phyloP scores from a whole-genome alignment of 2,113 vertebrate species.

The Fulmarus glacialis region DNA sequence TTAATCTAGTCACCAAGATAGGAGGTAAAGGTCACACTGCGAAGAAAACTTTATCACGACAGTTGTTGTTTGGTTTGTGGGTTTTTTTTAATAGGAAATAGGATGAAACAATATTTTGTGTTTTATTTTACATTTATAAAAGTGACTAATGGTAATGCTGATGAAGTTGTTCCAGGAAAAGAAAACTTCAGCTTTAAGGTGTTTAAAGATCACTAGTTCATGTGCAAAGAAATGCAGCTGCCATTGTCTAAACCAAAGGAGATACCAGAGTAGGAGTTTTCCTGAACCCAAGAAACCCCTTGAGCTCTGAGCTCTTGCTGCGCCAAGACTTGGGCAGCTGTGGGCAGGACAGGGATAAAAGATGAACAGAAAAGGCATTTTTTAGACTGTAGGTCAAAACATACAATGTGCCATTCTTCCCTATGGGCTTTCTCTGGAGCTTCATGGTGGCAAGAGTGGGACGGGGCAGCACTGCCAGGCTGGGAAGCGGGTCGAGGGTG shows the following conservation, averaged over 20 bases:
- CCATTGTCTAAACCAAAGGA: neutral
- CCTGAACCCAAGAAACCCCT: neutral
- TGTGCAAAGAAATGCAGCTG: neutral
- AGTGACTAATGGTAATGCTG: neutral
- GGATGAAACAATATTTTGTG: neutral
- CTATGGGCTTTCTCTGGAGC: neutral
- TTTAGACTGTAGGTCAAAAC: neutral
- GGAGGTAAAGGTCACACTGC: neutral
- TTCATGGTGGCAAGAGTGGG: accelerated
- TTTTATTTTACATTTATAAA: neutral
- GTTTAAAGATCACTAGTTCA: neutral
- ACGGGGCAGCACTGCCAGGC: too few relatives aligned
- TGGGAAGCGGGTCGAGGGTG: accelerated
- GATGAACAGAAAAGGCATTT: neutral
- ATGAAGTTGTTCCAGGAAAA: neutral
- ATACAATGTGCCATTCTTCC: accelerated
- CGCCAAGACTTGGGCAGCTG: too few relatives aligned
- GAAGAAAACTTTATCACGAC: neutral
- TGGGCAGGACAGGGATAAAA: neutral
- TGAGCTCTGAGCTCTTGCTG: neutral
- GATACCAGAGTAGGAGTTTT: neutral
- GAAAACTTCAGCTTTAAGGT: neutral
- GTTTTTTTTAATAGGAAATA: neutral
- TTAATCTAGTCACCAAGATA: neutral
- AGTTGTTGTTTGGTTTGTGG: neutral